Evolutionary conservation across 2,113 vertebrate genomes (phyloP), one percentile per base, ranked within the genome.

Genomic region (Vidua chalybeata): DNA sequence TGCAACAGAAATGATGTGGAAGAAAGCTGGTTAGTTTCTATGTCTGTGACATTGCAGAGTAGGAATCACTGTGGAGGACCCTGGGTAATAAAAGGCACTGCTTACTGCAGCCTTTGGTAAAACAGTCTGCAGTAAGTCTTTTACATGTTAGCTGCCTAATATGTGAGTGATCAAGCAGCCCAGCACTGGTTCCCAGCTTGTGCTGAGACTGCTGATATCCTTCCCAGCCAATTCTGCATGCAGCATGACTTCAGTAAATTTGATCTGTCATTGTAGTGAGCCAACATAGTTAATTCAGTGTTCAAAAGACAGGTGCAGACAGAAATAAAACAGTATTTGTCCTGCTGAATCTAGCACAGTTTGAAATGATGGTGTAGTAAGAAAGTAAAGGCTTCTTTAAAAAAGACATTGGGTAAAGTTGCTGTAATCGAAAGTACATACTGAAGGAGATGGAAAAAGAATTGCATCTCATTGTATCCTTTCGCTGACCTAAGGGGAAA

Each of bases 291-390:
- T 89, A 94, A 95, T 97, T 96, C 90, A 93, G 28, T 63, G 59
- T 96, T 87, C 71, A 84, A 87, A 93, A 78, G 94, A 96, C 95
- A 96, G 94, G 80, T 97, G 88, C 85, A 89, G 89, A 94, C 83
- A 88, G 87, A 97, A 97, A 97, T 97, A 96, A 97, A 96, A 79
- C 74, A 91, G 54, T 91, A 61, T 87, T 93, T 91, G 91, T 83
- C 86, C 71, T 66, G 76, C 87, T 84, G 84, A 93, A 88, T 72
- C 67, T 87, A 74, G 59, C 54, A 45, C 85, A 78, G 62, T 69
- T 75, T 86, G 80, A 82, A 95, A 90, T 82, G 78, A 67, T 56
- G 46, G 18, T 83, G 45, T 89, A 86, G 73, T 39, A 55, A 73
- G 72, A 39, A 91, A 81, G 85, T 84, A 69, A 84, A 33, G 33